A percentile compares a stretch with the other conserved stretches of the same genome.
phyloP scores from a whole-genome alignment of 2,113 vertebrate genomes.

The Clarias gariepinus region DNA sequence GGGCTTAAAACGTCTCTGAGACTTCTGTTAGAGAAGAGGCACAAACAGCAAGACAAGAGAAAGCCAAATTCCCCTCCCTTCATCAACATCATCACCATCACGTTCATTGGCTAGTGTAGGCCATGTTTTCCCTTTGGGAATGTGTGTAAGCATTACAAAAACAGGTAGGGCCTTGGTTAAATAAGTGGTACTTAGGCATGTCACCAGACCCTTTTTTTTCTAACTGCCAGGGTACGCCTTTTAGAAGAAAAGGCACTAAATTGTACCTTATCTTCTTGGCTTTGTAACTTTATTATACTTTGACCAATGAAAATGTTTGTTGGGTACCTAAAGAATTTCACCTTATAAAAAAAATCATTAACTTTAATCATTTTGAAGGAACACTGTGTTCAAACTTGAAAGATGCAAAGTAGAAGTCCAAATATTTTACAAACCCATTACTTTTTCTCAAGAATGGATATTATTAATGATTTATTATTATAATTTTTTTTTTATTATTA shows the following conservation, averaged over 20 bases:
- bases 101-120: conserved; percentile 48
- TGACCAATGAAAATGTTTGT: not conserved
- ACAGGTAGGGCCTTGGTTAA: conserved; percentile 32
- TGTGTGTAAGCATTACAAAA: conserved; percentile 60
- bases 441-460: not conserved
- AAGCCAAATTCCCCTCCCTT: conserved; percentile 61
- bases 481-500: no score
- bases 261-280: not conserved
- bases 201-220: conserved; percentile 1
- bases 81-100: conserved; percentile 64
- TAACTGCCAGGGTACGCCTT: not conserved
- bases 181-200: conserved; percentile 12
- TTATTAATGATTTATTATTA: no score
- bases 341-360: not conserved
- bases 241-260: not conserved
- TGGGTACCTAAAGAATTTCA: not conserved
- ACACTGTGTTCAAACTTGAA: not conserved
- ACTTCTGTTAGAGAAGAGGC: conserved; percentile 74
- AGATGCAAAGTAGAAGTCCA: not conserved
- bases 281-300: not conserved
- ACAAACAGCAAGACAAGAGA: conserved; percentile 66
- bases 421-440: not conserved
- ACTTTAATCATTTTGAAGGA: not conserved
- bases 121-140: conserved; percentile 62
- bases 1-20: conserved; percentile 80